These are phyloP conservation scores for Henricia sp. DNA, from an alignment of 53 echinoderm and acorn worm species.

Conservation along the genomic window DNA sequence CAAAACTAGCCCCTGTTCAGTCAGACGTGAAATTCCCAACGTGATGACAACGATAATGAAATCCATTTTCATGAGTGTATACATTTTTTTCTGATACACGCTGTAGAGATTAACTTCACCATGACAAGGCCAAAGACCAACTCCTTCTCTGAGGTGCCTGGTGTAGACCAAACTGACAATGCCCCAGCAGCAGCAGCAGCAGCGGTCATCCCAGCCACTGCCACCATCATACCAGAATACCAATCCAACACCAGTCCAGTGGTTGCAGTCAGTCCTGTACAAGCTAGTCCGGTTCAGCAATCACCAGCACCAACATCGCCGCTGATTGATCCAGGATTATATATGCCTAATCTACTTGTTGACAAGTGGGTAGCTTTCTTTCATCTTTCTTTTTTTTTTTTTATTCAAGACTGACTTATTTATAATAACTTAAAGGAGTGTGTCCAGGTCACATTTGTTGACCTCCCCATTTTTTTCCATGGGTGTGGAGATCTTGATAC, in stretches of 20 bases:
- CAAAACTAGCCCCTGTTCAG: no score
- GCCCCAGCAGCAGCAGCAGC: not conserved
- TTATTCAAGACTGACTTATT: no score
- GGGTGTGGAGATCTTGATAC: no score
- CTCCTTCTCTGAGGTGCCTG: constrained; percentile 41
- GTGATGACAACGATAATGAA: no score
- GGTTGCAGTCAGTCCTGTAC: not conserved
- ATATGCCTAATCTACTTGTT: not conserved
- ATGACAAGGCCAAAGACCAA: constrained; percentile 38
- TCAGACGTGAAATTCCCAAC: no score
- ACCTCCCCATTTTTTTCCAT: no score
- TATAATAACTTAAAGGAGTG: no score
- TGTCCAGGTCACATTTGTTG: no score
- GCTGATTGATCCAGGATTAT: not conserved
- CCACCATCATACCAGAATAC: no score
- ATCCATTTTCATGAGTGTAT: no score
- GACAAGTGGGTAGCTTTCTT: constrained; percentile 59
- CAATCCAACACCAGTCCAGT: constrained; percentile 3
- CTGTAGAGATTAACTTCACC: constrained; percentile 29
- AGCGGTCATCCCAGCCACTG: not conserved
- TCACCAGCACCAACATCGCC: constrained; percentile 9
- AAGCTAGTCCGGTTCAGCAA: not conserved
- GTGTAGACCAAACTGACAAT: constrained; percentile 5
- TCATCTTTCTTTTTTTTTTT: no score
- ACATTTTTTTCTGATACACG: constrained; percentile 25